A percentile compares a stretch with the other conserved stretches of the same genome.
Evolutionary conservation across 2,888 invertebrate genomes (phyloP).

Genomic region (Herminia tarsipennalis): DNA sequence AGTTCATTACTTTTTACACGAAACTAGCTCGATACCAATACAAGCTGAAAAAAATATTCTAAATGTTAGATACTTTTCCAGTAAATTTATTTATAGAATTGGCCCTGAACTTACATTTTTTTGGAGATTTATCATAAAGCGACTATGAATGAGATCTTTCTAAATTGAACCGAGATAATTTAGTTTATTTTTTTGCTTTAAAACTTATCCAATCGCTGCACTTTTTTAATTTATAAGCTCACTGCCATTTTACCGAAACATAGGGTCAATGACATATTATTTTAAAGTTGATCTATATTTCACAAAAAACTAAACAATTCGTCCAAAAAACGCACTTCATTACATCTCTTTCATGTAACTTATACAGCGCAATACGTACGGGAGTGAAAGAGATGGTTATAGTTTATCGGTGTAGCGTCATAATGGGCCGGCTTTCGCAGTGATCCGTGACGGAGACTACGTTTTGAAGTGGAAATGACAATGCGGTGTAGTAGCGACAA

Average conservation of each 20-base stretch:
- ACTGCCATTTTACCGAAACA: constrained; percentile 54
- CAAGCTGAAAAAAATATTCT: neutral
- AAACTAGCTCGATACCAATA: neutral
- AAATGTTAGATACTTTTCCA: neutral
- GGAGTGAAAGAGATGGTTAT: constrained; percentile 59
- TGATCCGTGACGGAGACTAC: constrained; percentile 78
- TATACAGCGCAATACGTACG: constrained; percentile 14
- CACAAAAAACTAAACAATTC: constrained; percentile 74
- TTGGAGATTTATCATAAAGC: neutral
- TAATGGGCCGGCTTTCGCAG: constrained; percentile 78
- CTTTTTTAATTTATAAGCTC: constrained; percentile 43
- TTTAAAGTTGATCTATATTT: constrained; percentile 81
- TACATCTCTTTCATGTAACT: constrained; percentile 52
- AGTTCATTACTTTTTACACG: constrained; percentile 1
- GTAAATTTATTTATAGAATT: neutral
- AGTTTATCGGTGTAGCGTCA: constrained; percentile 48
- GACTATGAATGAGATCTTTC: constrained; percentile 5
- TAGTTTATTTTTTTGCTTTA: constrained; percentile 4
- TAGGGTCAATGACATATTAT: constrained; percentile 77
- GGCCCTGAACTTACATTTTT: constrained; percentile 17
- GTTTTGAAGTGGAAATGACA: constrained; percentile 75
- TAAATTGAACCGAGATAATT: constrained; percentile 9
- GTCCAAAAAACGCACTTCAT: constrained; percentile 56
- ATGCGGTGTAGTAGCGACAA: constrained; percentile 44
- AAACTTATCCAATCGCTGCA: constrained; percentile 18